Evolutionary conservation across 1,140 invertebrate species (phyloP), one percentile per base, ranked within the genome.

Genomic region (Saxidomus purpurata): DNA sequence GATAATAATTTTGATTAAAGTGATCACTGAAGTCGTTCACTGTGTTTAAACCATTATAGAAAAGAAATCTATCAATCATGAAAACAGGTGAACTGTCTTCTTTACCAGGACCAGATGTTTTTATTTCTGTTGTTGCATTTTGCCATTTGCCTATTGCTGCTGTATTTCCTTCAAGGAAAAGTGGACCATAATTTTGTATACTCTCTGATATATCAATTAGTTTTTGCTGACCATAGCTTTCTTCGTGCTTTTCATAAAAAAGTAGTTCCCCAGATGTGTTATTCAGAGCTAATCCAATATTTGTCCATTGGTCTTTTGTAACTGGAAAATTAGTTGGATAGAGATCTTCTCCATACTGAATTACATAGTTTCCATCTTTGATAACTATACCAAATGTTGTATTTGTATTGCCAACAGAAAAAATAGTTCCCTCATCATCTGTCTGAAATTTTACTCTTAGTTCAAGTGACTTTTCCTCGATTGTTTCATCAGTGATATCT

Each of bases 181-280:
- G 85, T 11, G 61, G 11, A 19, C 85, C 85, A 69, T 59, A 87
- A 8, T 47, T 25, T n/a, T 67, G 15, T 31, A 87, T 87, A 13
- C 22, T 9, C 15, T 87, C 34, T 22, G 74, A 47, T 15, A 87
- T 87, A 40, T 87, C 49, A 79, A 87, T 87, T 25, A 25, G 3
- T 28, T 63, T 87, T 31, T 87, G 67, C 9, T 67, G 59, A 34
- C 69, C 47, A 49, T 67, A 77, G 22, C 59, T 52, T 17, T 15
- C 8, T 28, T 67, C 85, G 31, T 87, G 52, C 3, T 40, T 87
- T 59, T 87, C 85, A 80, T 87, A 36, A 76, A 87, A 87, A 31
- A 87, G n/a, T 25, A 49, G 9, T 28, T 52, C 31, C 31, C 85
- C 85, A 13, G 85, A 61, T 11, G 71, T 67, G 9, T 79, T 28